Base-by-base conservation (phyloP, 2,113 vertebrate species). In the Pteruthius melanotis region DNA sequence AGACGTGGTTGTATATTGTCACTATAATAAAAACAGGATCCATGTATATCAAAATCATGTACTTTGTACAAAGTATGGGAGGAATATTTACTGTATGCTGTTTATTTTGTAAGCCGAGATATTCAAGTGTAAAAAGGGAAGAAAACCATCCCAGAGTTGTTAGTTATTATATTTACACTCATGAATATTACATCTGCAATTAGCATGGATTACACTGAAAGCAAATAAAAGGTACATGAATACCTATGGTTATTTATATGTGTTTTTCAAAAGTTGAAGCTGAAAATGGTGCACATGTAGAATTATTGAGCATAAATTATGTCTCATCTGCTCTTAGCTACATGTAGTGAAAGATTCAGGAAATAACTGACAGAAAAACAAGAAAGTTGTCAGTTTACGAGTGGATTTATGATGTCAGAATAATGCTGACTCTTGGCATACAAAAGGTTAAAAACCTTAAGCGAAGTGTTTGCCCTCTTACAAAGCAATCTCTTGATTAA, bases 71-170 rank as follows among this genome's bases (percentile, higher is more conserved):
- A 98, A 98, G 97, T 98, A 97, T 97, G 83, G 98, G 98, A 98
- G 98, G 98, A 98, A 97, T 98, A 98, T 98, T 98, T 99, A 98
- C 98, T 98, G 97, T 98, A 98, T 98, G 98, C 97, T 99, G 97
- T 99, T 98, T 98, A 99, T 98, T 98, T 98, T 99, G 97, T 98
- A 98, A 98, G 98, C 97, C 96, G 98, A 98, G 98, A 96, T 95
- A 97, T 94, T 98, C 96, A 98, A 97, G 92, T 98, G 98, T 98
- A 98, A 97, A 83, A 85, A 64, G 70, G 90, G 89, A 83, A 68
- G 71, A 84, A 92, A 93, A 89, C 22, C 83, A 84, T 65, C 44
- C 21, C 64, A 59, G 86, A 92, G 54, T 94, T 87, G 94, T 96
- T 97, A 92, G 96, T 97, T 98, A 93, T 77, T 98, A 93, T 93